phyloP scores from a whole-genome alignment of 1,140 invertebrate species.

The Acromyrmex heyeri region DNA sequence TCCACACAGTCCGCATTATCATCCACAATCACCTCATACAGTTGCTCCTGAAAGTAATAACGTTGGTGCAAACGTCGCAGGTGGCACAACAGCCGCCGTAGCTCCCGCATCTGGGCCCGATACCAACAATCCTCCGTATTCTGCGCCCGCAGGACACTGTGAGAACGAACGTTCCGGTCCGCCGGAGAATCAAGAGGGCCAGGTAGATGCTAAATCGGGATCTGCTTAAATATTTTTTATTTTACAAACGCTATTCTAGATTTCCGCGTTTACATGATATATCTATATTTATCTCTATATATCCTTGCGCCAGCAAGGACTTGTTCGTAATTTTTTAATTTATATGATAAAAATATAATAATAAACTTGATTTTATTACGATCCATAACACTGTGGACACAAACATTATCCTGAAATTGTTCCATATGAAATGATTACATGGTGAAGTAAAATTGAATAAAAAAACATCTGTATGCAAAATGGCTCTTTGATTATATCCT shows the following conservation, averaged over 20 bases:
- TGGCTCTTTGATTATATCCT: slow-evolving; percentile 40
- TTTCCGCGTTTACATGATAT: slow-evolving; percentile 9
- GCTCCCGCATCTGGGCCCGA: slow-evolving; percentile 74
- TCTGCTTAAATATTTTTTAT: slow-evolving; percentile 77
- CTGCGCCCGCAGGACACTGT: slow-evolving; percentile 78
- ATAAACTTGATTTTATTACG: slow-evolving; percentile 59
- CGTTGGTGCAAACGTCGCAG: slow-evolving; percentile 69
- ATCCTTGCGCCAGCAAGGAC: not conserved
- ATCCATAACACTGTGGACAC: not conserved
- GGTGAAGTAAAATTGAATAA: not conserved
- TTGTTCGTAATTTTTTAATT: slow-evolving; percentile 39
- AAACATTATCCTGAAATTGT: slow-evolving; percentile 19
- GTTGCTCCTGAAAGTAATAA: slow-evolving; percentile 77
- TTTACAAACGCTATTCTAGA: slow-evolving; percentile 55
- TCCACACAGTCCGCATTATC: slow-evolving; percentile 83
- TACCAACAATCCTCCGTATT: slow-evolving; percentile 76
- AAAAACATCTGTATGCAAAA: slow-evolving; percentile 16
- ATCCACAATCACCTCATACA: slow-evolving; percentile 83
- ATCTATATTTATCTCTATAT: slow-evolving; percentile 28
- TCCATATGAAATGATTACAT: slow-evolving; percentile 2
- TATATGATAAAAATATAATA: slow-evolving; percentile 66
- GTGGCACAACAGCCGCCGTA: slow-evolving; percentile 46
- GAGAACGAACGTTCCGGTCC: slow-evolving; percentile 80
- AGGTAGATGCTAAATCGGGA: slow-evolving; percentile 80
- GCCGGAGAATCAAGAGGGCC: slow-evolving; percentile 81